These are phyloP conservation scores for Lampris incognitus DNA, from an alignment of 2,113 vertebrate genomes.

Conservation along the genomic window DNA sequence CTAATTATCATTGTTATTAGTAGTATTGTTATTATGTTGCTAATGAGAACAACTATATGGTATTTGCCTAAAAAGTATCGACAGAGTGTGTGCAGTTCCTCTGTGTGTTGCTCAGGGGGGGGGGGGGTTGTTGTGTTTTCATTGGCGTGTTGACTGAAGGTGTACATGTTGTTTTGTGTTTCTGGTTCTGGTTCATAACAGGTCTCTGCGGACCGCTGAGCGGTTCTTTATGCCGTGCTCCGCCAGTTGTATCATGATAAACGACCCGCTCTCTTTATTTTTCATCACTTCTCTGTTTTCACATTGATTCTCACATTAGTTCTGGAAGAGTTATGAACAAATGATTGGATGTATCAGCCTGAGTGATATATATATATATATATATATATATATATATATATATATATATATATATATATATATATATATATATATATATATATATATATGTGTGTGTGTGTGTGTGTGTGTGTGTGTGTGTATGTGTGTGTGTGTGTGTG, in stretches of 20 bases:
- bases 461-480: no score
- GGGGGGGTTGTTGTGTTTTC: neutral
- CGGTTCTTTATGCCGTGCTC: no score
- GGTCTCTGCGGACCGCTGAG: neutral
- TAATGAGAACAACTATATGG: neutral
- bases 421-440: no score
- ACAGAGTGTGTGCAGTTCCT: neutral
- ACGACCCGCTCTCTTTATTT: neutral
- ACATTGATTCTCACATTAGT: no score
- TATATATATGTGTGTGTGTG: no score
- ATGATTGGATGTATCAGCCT: neutral
- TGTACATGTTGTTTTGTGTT: neutral
- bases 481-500: no score
- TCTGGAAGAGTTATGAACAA: no score
- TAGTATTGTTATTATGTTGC: neutral
- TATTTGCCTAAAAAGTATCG: neutral
- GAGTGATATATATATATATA: slow-evolving; percentile 22
- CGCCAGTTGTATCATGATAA: neutral
- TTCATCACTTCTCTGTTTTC: no score
- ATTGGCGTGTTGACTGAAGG: neutral
- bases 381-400: no score
- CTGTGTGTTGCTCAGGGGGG: neutral
- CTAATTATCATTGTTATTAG: neutral
- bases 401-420: no score
- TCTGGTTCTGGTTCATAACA: no score